Conservation (phyloP, 2,113 vertebrate genomes). For the Rana temporaria region DNA sequence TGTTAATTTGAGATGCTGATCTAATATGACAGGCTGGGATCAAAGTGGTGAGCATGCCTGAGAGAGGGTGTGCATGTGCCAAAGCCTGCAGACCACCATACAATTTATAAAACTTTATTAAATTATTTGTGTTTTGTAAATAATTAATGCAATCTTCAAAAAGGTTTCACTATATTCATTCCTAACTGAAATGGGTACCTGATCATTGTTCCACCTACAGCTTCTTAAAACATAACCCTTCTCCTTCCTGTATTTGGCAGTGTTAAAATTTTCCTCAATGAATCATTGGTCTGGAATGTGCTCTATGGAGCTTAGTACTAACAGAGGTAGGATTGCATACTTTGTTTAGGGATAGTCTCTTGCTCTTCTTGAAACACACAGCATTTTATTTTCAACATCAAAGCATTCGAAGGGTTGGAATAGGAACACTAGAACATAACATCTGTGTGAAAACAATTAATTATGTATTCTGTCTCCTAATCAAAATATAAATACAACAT, state of each 20-base stretch:
- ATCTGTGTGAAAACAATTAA: constrained; percentile 53
- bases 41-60: too few relatives aligned
- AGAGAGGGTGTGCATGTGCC: too few relatives aligned
- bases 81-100: too few relatives aligned
- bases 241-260: constrained; percentile 25
- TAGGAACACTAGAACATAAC: constrained; percentile 58
- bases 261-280: constrained; percentile 53
- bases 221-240: not conserved
- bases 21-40: too few relatives aligned
- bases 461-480: not conserved
- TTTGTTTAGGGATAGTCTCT: constrained; percentile 51
- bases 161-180: not conserved
- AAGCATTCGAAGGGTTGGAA: constrained; percentile 60
- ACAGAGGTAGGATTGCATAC: constrained; percentile 52
- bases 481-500: not conserved
- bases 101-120: too few relatives aligned
- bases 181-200: not conserved
- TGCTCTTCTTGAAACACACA: constrained; percentile 46
- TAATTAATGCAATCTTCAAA: too few relatives aligned
- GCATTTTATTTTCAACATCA: constrained; percentile 29
- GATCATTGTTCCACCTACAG: not conserved
- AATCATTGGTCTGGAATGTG: constrained; percentile 61
- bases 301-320: constrained; percentile 55
- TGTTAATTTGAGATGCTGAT: too few relatives aligned
- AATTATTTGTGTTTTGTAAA: too few relatives aligned